Base-by-base conservation (phyloP, 2,888 invertebrate species). In the Catocala sponsa region DNA sequence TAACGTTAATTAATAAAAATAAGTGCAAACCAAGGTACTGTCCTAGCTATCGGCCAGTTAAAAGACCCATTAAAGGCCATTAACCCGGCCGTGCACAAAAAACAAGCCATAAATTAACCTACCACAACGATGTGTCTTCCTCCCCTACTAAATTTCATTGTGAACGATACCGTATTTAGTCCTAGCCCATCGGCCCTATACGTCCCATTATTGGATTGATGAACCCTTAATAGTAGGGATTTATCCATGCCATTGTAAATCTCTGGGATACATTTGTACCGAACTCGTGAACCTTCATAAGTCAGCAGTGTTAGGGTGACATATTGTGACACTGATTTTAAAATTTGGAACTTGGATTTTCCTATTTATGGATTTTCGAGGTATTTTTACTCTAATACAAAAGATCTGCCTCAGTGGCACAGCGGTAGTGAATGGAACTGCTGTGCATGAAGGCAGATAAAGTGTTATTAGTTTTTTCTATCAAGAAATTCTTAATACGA, bases 21-120 rank as follows among this genome's bases (percentile, higher is more conserved):
- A 62, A 62, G 51, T 57, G 53, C 42, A 60, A 35, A 43, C 44
- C 50, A 49, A 53, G 10, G 59, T 61, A 35, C n/a, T n/a, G 32
- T 43, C 47, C 53, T 59, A 55, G 81, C 85, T 87, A 86, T 89
- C 84, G 84, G 85, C 81, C 83, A 89, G 87, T 86, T 88, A 90
- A 89, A 89, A 86, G 86, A 83, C 78, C 92, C 89, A 89, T 93
- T 89, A 91, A 81, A 88, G 89, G 86, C 85, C 88, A 89, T 92
- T 92, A 91, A 88, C 90, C 90, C 81, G 78, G 78, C 70, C 76
- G 82, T 81, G 76, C 80, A 90, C 89, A 93, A 94, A 93, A 93
- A 94, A 93, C 92, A 92, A 84, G 85, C 82, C 71, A 92, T 94
- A 94, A 92, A 94, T 94, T 87, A 86, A 75, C 67, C 65, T 80